Evolutionary conservation across 2,113 vertebrate species (phyloP).

Genomic region (Melanerpes aurifrons): DNA sequence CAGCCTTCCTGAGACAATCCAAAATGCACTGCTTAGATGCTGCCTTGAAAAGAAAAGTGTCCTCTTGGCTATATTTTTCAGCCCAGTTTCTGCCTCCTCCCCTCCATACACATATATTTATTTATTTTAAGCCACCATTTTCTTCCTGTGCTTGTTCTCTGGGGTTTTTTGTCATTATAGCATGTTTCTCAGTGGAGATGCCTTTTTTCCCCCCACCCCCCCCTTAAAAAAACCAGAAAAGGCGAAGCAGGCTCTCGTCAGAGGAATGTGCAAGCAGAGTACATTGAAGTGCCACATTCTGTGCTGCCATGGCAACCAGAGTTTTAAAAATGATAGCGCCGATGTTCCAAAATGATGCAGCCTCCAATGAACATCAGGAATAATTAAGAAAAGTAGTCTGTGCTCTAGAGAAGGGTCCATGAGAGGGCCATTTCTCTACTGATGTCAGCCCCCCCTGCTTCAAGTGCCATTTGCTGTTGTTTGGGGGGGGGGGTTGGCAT

Average conservation of each 20-base stretch:
- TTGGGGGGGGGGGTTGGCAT: not conserved
- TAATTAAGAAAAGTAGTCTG: constrained; percentile 53
- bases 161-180: constrained; percentile 45
- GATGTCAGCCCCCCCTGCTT: not conserved
- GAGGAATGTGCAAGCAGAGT: constrained; percentile 71
- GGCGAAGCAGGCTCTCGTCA: constrained; percentile 48
- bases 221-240: not conserved
- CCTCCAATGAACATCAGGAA: constrained; percentile 72
- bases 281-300: constrained; percentile 71
- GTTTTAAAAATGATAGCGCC: constrained; percentile 74
- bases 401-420: not conserved
- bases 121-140: constrained; percentile 49
- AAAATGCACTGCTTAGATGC: not conserved
- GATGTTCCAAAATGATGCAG: constrained; percentile 71
- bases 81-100: not conserved
- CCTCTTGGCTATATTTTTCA: not conserved
- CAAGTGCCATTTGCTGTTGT: not conserved
- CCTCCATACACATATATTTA: not conserved
- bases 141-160: constrained; percentile 40
- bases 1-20: constrained; percentile 10
- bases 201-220: not conserved
- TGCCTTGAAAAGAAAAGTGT: not conserved
- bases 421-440: not conserved
- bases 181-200: constrained; percentile 54
- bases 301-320: constrained; percentile 74